Evolutionary conservation across 2,888 invertebrate species (phyloP).

Genomic region (Andrena trimmerana): DNA sequence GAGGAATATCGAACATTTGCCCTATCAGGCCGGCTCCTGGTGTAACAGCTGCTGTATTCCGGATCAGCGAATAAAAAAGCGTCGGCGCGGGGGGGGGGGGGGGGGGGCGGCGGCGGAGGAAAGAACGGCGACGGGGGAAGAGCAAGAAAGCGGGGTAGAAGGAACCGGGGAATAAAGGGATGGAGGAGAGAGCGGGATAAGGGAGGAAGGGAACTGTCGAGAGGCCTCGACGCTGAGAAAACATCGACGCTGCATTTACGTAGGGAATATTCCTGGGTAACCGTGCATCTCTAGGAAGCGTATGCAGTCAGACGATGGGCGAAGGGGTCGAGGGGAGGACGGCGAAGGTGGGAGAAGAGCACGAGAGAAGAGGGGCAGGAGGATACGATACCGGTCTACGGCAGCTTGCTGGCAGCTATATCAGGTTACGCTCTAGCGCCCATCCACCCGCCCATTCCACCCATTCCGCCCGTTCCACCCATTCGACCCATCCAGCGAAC

Average conservation of each 20-base stretch:
- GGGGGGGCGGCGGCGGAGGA: neutral
- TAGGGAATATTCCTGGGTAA: slow-evolving; percentile 71
- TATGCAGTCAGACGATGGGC: slow-evolving; percentile 57
- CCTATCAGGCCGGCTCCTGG: slow-evolving; percentile 47
- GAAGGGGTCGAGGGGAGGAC: slow-evolving; percentile 33
- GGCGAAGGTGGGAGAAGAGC: slow-evolving; percentile 47
- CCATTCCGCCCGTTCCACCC: slow-evolving; percentile 53
- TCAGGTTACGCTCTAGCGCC: slow-evolving; percentile 77
- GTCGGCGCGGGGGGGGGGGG: neutral
- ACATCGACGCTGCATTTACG: slow-evolving; percentile 76
- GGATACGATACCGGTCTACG: slow-evolving; percentile 69
- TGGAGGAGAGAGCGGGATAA: neutral
- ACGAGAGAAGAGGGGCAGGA: slow-evolving; percentile 26
- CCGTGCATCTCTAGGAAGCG: slow-evolving; percentile 67
- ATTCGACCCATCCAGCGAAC: slow-evolving; percentile 57
- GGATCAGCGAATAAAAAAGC: slow-evolving; percentile 59
- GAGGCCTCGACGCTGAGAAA: slow-evolving; percentile 66
- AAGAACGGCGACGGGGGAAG: neutral
- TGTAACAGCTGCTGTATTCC: slow-evolving; percentile 71
- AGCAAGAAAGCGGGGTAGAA: neutral
- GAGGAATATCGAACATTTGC: slow-evolving; percentile 68
- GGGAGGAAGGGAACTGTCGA: slow-evolving; percentile 43
- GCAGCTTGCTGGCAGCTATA: slow-evolving; percentile 77
- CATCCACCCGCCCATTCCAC: slow-evolving; percentile 63
- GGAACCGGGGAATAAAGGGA: slow-evolving; percentile 12